phyloP scores from a whole-genome alignment of 2,113 vertebrate genomes.

The Empidonax traillii region DNA sequence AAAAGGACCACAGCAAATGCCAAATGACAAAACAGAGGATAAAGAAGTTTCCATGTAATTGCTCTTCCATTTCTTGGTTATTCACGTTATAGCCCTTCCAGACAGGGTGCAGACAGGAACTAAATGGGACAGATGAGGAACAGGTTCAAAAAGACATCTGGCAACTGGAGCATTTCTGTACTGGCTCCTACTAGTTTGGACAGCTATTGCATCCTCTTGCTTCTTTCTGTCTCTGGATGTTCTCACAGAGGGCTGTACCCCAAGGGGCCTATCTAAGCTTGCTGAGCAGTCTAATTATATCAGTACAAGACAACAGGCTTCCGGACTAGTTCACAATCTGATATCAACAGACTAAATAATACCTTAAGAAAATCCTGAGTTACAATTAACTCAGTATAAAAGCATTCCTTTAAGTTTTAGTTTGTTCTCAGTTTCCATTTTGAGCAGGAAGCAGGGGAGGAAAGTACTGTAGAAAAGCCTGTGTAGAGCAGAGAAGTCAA shows the following conservation, averaged over 20 bases:
- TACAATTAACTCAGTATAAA: neutral
- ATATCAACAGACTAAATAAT: neutral
- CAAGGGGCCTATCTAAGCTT: neutral
- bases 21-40: neutral
- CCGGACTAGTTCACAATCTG: neutral
- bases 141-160: neutral
- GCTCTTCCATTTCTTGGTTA: neutral
- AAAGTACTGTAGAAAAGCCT: neutral
- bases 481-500: neutral
- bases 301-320: neutral
- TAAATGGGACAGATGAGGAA: neutral
- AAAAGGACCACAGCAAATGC: neutral
- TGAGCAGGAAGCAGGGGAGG: neutral
- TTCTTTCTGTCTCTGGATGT: neutral
- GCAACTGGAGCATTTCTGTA: neutral
- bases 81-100: neutral
- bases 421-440: neutral
- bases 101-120: neutral
- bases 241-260: neutral
- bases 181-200: neutral
- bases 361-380: neutral
- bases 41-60: neutral
- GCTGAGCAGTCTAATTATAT: neutral
- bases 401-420: neutral
- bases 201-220: neutral